Base-by-base conservation (phyloP, 2,113 vertebrate species). In the Apodemus sylvaticus region DNA sequence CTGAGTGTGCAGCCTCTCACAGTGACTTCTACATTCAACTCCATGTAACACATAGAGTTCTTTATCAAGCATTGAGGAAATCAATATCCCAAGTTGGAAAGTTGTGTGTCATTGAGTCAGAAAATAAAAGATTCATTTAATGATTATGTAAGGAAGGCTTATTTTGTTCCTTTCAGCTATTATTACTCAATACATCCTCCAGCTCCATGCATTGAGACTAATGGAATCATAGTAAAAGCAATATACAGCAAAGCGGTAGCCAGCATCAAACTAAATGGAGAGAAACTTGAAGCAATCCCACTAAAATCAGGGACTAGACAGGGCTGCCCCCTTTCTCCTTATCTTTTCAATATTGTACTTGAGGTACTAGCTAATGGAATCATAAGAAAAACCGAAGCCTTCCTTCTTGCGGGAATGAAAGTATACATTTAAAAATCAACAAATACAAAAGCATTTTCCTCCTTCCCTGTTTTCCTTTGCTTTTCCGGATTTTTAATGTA, bases 101-200 rank as follows among this genome's bases (percentile, higher is more conserved):
- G 64, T 66, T 89, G 87, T 86, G 9, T 81, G 39, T 29, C 60
- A 92, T 26, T 79, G 79, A 97, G 5, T 93, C 79, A 91, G 90
- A 93, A 96, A 95, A 91, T 48, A 85, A 92, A 94, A 85, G 93
- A 78, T 48, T 19, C 36, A 94, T 66, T 86, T 86, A 94, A 96
- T 93, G 93, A 92, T 77, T n/a, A 70, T 92, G 76, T 92, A 51
- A 53, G 48, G 42, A 76, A 97, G 58, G 39, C 48, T 94, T 83
- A 70, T 8, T 96, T 93, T 94, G 70, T 45, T 91, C 71, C 74
- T 87, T 36, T 87, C 13, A 55, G 53, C 86, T 73, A 91, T 36
- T 97, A 14, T 93, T 88, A 93, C 92, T 90, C 73, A 86, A 70
- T 66, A 92, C 87, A 90, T 73, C 17, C 26, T 96, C 62, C 92